Evolutionary conservation across 2,888 invertebrate genomes (phyloP).

Genomic region (Andrena dorsata): DNA sequence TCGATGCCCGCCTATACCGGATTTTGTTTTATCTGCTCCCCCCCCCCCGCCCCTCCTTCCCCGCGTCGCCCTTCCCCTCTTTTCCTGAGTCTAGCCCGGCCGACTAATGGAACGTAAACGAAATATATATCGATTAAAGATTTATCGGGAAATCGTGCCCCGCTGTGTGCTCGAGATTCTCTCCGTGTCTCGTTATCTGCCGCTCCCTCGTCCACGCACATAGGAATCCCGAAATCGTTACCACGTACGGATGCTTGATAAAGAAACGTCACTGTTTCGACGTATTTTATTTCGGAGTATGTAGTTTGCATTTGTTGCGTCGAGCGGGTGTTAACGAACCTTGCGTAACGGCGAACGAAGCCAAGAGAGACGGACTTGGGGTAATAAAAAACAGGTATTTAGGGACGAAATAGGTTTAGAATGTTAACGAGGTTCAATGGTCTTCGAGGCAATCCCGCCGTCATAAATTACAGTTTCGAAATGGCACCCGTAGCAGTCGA

Average conservation of each 20-base stretch:
- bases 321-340: too few relatives aligned
- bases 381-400: slow-evolving; percentile 15
- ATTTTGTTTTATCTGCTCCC: slow-evolving; percentile 71
- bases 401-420: slow-evolving; percentile 10
- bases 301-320: too few relatives aligned
- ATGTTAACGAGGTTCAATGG: slow-evolving; percentile 15
- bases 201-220: too few relatives aligned
- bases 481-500: slow-evolving; percentile 4
- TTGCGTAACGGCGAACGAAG: slow-evolving; percentile 5
- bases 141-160: neutral
- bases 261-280: too few relatives aligned
- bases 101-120: neutral
- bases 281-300: too few relatives aligned
- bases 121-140: slow-evolving; percentile 15
- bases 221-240: too few relatives aligned
- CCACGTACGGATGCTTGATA: too few relatives aligned
- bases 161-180: too few relatives aligned
- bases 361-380: neutral
- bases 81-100: slow-evolving; percentile 13
- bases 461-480: slow-evolving; percentile 31
- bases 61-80: neutral
- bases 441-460: neutral
- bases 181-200: too few relatives aligned
- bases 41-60: neutral
- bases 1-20: slow-evolving; percentile 73